phyloP scores from a whole-genome alignment of 2,797 vertebrate genomes.

The Lepidocolaptes lacrymiger region DNA sequence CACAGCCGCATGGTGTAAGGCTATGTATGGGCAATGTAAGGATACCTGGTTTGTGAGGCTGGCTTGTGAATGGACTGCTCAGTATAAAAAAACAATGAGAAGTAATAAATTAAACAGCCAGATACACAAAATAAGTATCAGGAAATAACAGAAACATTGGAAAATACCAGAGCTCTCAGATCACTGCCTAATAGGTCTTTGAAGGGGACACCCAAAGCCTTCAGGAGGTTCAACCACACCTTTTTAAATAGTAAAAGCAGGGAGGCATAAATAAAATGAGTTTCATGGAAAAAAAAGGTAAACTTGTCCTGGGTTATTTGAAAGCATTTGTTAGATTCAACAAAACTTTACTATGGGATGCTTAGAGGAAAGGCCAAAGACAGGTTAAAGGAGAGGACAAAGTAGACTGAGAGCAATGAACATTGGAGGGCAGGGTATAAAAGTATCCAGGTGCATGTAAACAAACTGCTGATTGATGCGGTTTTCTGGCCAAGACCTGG shows the following conservation, averaged over 20 bases:
- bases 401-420: neutral
- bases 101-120: neutral
- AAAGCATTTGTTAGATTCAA: neutral
- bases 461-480: neutral
- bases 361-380: neutral
- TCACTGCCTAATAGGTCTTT: neutral
- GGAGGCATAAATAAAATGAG: neutral
- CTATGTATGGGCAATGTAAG: neutral
- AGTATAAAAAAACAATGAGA: neutral
- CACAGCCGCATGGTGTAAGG: neutral
- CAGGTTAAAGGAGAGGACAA: neutral
- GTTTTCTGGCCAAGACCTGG: neutral
- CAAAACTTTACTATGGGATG: neutral
- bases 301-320: neutral
- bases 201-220: neutral
- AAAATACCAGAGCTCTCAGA: neutral
- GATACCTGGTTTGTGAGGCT: neutral
- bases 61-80: neutral
- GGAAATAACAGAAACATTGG: neutral
- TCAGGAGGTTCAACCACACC: neutral
- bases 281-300: neutral
- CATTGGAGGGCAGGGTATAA: neutral
- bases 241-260: neutral
- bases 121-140: neutral
- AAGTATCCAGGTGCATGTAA: accelerated